Conservation (phyloP, 2,888 invertebrate species). For the Petrolisthes cinctipes region DNA sequence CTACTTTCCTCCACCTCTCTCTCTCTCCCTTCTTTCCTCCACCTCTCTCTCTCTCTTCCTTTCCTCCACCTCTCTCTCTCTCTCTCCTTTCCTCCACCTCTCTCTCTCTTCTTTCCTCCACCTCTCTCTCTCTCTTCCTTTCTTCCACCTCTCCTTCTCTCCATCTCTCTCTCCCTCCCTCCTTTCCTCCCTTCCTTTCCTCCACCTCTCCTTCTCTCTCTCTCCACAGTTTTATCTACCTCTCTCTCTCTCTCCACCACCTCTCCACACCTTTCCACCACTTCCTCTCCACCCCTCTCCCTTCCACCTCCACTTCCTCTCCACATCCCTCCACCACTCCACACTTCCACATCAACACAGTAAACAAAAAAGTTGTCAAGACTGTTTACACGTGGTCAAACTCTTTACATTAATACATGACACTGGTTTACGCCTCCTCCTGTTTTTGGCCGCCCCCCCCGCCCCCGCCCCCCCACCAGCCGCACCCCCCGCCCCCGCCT, state of each 20-base stretch:
- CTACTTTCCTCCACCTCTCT: not conserved
- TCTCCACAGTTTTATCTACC: too few species aligned
- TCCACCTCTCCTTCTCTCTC: not conserved
- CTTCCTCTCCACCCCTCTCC: not conserved
- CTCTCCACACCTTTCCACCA: not conserved
- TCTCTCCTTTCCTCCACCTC: not conserved
- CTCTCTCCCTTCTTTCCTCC: not conserved
- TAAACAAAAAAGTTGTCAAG: conserved; percentile 58
- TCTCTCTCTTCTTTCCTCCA: not conserved
- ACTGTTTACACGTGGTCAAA: too few species aligned
- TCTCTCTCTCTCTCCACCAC: conserved; percentile 8
- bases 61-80: not conserved
- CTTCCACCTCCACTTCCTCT: not conserved
- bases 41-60: not conserved
- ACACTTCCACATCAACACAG: conserved; percentile 22
- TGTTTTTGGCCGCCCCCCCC: too few species aligned
- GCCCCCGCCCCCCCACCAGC: too few species aligned
- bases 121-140: not conserved
- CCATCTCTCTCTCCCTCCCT: not conserved
- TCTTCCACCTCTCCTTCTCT: not conserved
- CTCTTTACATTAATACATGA: too few species aligned
- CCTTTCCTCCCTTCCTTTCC: not conserved
- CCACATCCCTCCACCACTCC: not conserved
- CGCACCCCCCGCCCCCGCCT: too few species aligned
- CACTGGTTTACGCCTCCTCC: too few species aligned